Conservation (phyloP, 2,113 vertebrate genomes). For the Strix uralensis region DNA sequence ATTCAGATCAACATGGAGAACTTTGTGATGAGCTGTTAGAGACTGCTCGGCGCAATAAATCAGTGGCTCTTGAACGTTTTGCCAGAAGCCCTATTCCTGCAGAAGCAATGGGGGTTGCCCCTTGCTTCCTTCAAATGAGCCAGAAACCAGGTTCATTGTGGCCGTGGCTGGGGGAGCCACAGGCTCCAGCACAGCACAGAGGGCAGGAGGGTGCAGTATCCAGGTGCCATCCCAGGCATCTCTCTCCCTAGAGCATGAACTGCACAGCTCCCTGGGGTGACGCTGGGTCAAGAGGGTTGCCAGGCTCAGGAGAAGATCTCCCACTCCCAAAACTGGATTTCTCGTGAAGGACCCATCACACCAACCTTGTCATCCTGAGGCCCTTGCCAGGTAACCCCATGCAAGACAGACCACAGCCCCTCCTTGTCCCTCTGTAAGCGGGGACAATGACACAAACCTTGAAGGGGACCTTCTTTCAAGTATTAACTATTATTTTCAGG, state of each 20-base stretch:
- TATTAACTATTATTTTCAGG: background rate
- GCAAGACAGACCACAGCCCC: background rate
- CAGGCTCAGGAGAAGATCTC: background rate
- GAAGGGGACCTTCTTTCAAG: background rate
- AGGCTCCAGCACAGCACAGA: background rate
- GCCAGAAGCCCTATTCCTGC: background rate
- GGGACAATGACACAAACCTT: background rate
- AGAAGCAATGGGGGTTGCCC: background rate
- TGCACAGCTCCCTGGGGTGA: accelerated
- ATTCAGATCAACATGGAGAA: background rate
- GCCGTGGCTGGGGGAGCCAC: accelerated
- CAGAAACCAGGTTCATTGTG: background rate
- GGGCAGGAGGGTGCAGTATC: background rate
- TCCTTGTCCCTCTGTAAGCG: background rate
- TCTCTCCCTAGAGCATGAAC: background rate
- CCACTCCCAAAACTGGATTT: background rate
- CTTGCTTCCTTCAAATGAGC: background rate
- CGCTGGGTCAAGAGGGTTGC: background rate
- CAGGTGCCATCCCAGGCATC: background rate
- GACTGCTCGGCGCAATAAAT: background rate
- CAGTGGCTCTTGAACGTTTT: background rate
- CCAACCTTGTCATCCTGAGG: background rate
- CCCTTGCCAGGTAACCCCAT: background rate
- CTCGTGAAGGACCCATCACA: background rate
- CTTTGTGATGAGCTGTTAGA: background rate